Evolutionary conservation across 2,113 vertebrate genomes (phyloP), one percentile per base, ranked within the genome.

Genomic region (Ramphastos sulfuratus): DNA sequence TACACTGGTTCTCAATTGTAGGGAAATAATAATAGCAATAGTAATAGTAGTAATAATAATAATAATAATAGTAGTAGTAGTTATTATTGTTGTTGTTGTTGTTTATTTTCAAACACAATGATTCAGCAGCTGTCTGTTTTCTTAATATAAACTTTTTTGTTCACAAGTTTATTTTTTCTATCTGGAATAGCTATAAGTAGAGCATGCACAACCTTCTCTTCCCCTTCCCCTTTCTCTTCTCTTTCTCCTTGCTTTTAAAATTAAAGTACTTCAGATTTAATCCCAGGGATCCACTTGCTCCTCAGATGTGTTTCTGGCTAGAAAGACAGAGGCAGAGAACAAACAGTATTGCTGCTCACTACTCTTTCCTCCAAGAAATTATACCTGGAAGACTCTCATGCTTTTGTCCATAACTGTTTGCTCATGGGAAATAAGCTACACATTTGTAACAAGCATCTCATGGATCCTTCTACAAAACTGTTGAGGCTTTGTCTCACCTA

Each of bases 221-320:
- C 4, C 10, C 15, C 24, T 23, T 2, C 3, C 7, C 37, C 21
- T 5, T 1, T 12, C 35, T 54, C 4, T 4, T 7, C 56, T 52
- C 23, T 52, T 52, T 52, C 50, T 24, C 12, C 48, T 50, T 23
- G 21, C 11, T 50, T 75, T 48, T n/a, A 55, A 13, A 82, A 28
- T 28, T 67, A 4, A 2, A 2, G 4, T 52, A 11, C 2, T 15
- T 44, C 48, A 33, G 12, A 48, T 73, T 79, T 65, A 56, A 70
- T 54, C 19, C 30, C 21, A 77, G 10, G 23, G 10, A 66, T 65
- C 19, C 7, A 25, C 5, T 77, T 65, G 13, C 9, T 77, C 12
- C 55, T 73, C 37, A 66, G 18, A 4, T 33, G 5, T 70, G 13
- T 30, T 77, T 81, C 55, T 80, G 20, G 4, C 87, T 76, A 56